Conservation (phyloP, 35 echinoderm and acorn worm species). For the Holothuria glaberrima region DNA sequence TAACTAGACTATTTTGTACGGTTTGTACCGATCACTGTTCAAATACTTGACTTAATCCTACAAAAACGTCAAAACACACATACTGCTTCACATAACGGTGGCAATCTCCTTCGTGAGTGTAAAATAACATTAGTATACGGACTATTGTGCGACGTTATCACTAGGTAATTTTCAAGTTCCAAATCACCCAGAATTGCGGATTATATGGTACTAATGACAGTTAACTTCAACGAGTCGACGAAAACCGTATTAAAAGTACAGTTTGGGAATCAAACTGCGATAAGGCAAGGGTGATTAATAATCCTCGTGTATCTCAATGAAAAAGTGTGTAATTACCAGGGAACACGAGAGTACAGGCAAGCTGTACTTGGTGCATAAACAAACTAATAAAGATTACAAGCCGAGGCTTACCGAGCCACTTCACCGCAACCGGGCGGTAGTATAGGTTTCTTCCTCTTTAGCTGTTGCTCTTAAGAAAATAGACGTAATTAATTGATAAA, state of each 20-base stretch:
- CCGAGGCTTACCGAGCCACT: background rate
- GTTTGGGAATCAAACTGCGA: slow-evolving; percentile 43
- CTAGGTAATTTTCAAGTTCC: slow-evolving; percentile 5
- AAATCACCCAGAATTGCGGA: slow-evolving; percentile 34
- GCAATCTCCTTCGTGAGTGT: background rate
- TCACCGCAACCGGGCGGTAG: slow-evolving; percentile 25
- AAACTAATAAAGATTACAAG: slow-evolving; percentile 18
- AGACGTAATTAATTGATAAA: slow-evolving; percentile 44
- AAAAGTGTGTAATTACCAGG: slow-evolving; percentile 10
- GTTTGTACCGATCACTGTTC: background rate
- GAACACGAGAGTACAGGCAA: slow-evolving; percentile 13
- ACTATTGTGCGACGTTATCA: background rate
- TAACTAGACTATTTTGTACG: too few relatives aligned
- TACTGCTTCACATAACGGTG: background rate
- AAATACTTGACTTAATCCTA: background rate
- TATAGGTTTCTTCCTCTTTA: background rate
- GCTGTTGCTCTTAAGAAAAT: slow-evolving; percentile 9
- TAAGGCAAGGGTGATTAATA: slow-evolving; percentile 43
- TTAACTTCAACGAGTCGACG: background rate
- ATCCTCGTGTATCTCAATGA: background rate
- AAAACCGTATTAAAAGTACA: slow-evolving; percentile 35
- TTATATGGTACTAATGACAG: slow-evolving; percentile 32
- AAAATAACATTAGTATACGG: slow-evolving; percentile 29
- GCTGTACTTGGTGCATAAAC: slow-evolving; percentile 27
- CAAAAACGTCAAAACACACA: background rate